Conservation (phyloP, 2,797 vertebrate genomes). For the Acridotheres tristis region DNA sequence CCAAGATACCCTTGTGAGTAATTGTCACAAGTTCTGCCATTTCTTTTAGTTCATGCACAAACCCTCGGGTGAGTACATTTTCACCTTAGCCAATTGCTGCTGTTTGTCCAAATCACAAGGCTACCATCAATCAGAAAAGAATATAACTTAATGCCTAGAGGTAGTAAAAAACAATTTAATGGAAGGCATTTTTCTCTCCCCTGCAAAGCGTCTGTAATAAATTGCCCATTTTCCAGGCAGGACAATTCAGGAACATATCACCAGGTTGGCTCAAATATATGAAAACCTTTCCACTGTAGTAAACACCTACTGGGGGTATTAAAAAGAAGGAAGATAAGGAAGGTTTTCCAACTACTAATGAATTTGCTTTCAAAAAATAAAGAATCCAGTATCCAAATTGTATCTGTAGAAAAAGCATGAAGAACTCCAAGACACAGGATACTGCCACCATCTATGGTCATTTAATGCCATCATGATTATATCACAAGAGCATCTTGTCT, state of each 20-base stretch:
- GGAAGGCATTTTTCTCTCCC: background rate
- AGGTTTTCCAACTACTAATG: background rate
- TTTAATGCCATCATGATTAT: background rate
- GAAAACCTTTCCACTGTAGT: background rate
- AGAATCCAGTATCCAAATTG: background rate
- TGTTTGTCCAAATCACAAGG: constrained; percentile 7
- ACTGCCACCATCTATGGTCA: background rate
- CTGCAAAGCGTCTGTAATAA: background rate
- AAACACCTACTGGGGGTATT: background rate
- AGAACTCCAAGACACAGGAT: background rate
- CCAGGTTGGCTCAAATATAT: background rate
- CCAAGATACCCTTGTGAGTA: background rate
- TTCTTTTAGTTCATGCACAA: background rate
- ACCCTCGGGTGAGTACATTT: background rate
- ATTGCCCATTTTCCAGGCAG: background rate
- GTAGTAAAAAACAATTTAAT: background rate
- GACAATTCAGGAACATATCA: background rate
- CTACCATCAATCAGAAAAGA: background rate
- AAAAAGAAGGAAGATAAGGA: background rate
- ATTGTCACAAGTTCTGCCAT: background rate
- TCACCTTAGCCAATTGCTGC: background rate
- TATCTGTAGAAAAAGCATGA: background rate
- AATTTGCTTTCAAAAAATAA: background rate
- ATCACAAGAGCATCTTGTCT: background rate
- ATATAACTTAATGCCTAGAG: background rate